Conservation (phyloP, 2,888 invertebrate species). For the Amphipoea oculea region DNA sequence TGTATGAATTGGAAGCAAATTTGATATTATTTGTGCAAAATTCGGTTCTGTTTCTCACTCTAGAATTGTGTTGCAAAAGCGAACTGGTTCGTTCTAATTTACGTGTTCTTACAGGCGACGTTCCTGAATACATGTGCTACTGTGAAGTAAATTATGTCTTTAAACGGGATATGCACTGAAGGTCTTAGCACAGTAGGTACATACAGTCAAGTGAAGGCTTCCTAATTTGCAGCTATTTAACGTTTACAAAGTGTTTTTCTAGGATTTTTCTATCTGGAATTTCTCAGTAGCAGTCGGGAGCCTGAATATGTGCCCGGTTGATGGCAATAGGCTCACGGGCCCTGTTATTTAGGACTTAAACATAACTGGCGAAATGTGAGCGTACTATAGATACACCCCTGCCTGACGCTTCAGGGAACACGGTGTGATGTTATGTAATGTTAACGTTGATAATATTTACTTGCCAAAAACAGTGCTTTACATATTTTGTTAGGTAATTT, state of each 20-base stretch:
- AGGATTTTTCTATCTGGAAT: too few species aligned
- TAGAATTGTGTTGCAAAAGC: not conserved
- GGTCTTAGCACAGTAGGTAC: not conserved
- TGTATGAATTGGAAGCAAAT: constrained; percentile 25
- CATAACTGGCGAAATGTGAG: not conserved
- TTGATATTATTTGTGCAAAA: constrained; percentile 21
- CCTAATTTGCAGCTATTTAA: not conserved
- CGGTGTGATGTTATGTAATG: too few species aligned
- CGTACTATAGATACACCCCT: not conserved
- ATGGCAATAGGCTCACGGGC: not conserved
- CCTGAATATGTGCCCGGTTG: not conserved
- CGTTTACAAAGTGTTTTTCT: not conserved
- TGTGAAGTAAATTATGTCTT: not conserved
- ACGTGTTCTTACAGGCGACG: not conserved
- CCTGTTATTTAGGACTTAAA: not conserved
- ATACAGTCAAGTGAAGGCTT: not conserved
- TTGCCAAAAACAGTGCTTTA: not conserved
- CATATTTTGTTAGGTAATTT: not conserved
- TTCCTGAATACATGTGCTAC: not conserved
- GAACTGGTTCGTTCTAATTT: constrained; percentile 20
- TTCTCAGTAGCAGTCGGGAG: not conserved
- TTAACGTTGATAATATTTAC: not conserved
- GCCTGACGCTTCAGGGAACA: too few species aligned
- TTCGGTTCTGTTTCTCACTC: constrained; percentile 9
- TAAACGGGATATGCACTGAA: not conserved